phyloP scores from a whole-genome alignment of 64 coral and sea anemone genomes.

The Exaiptasia diaphana region DNA sequence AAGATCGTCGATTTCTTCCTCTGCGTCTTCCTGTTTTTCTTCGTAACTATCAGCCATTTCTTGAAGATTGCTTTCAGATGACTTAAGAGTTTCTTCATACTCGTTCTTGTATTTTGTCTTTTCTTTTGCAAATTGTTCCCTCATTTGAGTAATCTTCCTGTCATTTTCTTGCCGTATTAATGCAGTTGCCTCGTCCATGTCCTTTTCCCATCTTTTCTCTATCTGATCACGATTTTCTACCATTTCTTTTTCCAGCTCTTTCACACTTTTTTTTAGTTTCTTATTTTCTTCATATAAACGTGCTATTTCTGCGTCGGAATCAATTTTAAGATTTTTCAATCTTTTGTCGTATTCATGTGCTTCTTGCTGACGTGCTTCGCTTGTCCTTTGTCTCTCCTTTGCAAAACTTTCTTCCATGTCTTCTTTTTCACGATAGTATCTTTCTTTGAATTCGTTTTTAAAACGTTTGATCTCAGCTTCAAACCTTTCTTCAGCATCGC shows the following conservation, averaged over 20 bases:
- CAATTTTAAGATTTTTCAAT: neutral
- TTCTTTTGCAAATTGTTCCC: neutral
- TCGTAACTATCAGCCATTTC: slow-evolving; percentile 5
- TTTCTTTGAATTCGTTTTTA: slow-evolving; percentile 29
- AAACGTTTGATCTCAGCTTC: slow-evolving; percentile 6
- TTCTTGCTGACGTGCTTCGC: neutral
- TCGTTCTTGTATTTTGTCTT: neutral
- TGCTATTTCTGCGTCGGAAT: neutral
- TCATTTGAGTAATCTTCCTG: neutral
- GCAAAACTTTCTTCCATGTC: neutral
- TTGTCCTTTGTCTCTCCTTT: neutral
- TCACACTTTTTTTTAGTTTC: slow-evolving; percentile 11
- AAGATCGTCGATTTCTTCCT: slow-evolving; percentile 27
- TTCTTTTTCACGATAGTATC: slow-evolving; percentile 8
- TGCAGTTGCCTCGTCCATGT: neutral
- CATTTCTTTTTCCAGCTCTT: slow-evolving; percentile 7
- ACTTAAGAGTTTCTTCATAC: neutral
- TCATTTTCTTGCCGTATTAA: neutral
- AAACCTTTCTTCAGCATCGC: neutral
- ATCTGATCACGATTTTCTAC: slow-evolving; percentile 9
- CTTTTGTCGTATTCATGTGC: slow-evolving; percentile 3
- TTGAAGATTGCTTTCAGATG: neutral
- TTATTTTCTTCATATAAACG: neutral
- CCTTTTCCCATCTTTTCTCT: slow-evolving; percentile 6
- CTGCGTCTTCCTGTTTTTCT: slow-evolving; percentile 4